Evolutionary conservation across 2,113 vertebrate species (phyloP), one percentile per base, ranked within the genome.

Genomic region (Cynoglossus semilaevis): DNA sequence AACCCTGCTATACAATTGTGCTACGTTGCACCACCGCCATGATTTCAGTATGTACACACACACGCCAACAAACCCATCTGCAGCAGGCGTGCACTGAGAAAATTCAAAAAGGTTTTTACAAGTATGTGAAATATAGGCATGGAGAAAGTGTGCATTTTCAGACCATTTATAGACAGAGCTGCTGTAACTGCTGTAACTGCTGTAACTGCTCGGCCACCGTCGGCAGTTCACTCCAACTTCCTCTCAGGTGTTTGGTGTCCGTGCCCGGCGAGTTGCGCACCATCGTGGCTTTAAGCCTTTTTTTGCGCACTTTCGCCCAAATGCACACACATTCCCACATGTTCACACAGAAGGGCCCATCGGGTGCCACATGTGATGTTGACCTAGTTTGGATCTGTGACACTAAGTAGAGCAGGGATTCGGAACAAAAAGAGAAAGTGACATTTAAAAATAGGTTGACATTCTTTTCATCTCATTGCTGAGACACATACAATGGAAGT

Each of bases 371-470:
- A 89, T 86, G 83, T 87, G 86, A 87, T 77, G 83, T 63, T 89
- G 88, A 89, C 87, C 88, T 83, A 89, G 74, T 88, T 89, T 87
- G 80, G 87, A 88, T 88, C 80, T 87, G 84, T 88, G 81, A 72
- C 87, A 89, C 79, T 82, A 88, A 85, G 83, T 87, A 53, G 87
- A 85, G 85, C 84, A 88, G 76, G 82, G 86, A 86, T 87, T 74
- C 83, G 82, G 88, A 88, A 87, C 83, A 84, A 81, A 85, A 84
- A 84, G 77, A 84, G 87, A 84, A 68, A 77, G 79, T 88, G 86
- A 86, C 88, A 89, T 89, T 88, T 89, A 88, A 86, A 89, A 88
- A 89, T 88, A 88, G 86, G 82, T 65, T 87, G 88, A 86, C 85
- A 87, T 88, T 88, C 85, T 86, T 87, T 87, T 87, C 87, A 85